Base-by-base conservation (phyloP, 2,797 vertebrate genomes). In the Centroberyx gerrardi region DNA sequence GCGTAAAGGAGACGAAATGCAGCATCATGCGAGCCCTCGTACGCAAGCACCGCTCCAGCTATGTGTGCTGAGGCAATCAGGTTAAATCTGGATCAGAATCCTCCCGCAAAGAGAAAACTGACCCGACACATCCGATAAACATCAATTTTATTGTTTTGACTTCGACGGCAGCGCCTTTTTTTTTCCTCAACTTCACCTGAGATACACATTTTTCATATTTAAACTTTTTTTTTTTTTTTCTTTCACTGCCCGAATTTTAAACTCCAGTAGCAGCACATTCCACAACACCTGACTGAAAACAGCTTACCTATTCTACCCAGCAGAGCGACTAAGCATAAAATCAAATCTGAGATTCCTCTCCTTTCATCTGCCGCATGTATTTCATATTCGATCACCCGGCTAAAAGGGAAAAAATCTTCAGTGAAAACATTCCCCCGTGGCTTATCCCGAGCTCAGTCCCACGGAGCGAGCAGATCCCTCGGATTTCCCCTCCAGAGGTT, bases 191-290 rank as follows among this genome's bases (percentile, higher is more conserved):
- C 22, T 73, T 53, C 18, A 49, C 29, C 49, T n/a, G 31, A 42
- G 15, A 55, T 51, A 29, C 28, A 71, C 15, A 28, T 49, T 66
- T 69, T 33, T 63, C 18, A 18, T 13, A 14, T 77, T 76, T 74
- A 80, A 92, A 90, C 77, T 90, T 93, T 89, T 75, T 40, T 53
- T 89, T 93, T 89, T 75, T 40, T 51, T 88, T 75, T 40, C 49
- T 5, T 13, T 1, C 82, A 78, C 83, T 90, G 69, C 65, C 61
- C 6, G 12, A 67, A 79, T 78, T 2, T 1, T 46, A 52, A 42
- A 82, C 81, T 62, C 81, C 62, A 27, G 12, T 63, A 53, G 55
- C 15, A 27, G 65, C 76, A 56, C 72, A 62, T 81, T 83, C 68
- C 66, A n/a, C 51, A 61, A 33, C 66, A 1, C 2, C 69, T 52